phyloP scores from a whole-genome alignment of 2,113 vertebrate species.

The Chaetura pelagica region DNA sequence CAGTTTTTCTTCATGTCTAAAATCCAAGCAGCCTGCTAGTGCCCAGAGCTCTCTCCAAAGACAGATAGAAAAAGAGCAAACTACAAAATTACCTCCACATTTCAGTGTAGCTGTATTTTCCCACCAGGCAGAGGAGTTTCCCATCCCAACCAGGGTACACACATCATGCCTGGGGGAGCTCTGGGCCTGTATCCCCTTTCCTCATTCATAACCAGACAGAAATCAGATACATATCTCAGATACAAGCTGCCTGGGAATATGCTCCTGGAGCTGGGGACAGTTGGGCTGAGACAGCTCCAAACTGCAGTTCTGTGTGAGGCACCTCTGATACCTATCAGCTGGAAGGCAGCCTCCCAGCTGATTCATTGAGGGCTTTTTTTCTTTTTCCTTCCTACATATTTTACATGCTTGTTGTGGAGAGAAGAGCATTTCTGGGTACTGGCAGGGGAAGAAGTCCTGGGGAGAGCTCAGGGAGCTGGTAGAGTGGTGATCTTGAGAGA shows the following conservation, averaged over 20 bases:
- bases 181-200: background rate
- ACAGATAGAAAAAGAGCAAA: background rate
- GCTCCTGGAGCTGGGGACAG: background rate
- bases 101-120: background rate
- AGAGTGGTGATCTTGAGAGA: background rate
- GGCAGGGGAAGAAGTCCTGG: background rate
- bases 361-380: background rate
- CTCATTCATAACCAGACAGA: background rate
- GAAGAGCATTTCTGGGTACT: background rate
- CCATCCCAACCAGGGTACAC: fast-evolving
- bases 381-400: background rate
- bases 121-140: background rate
- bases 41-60: background rate
- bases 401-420: background rate
- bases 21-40: background rate
- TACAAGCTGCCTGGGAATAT: background rate
- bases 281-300: background rate
- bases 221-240: background rate
- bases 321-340: background rate
- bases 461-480: background rate
- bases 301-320: background rate
- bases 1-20: background rate
- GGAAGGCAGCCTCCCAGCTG: background rate
- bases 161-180: fast-evolving
- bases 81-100: background rate